phyloP scores from a whole-genome alignment of 2,797 vertebrate species.

The Melanotaenia nigrans region DNA sequence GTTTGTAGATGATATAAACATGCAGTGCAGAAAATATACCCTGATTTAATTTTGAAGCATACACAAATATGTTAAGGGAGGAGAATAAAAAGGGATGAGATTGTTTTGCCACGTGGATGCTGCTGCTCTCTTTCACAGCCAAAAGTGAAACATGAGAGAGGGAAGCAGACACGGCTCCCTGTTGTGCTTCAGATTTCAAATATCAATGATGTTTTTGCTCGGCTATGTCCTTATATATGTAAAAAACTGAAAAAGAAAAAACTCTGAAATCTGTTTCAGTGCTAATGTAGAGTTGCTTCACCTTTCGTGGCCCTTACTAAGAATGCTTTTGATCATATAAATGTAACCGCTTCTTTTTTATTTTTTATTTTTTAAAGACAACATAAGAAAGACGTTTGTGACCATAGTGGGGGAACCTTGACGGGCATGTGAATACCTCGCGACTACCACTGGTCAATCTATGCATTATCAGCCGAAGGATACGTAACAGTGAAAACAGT shows the following conservation, averaged over 20 bases:
- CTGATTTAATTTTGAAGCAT: slow-evolving; percentile 52
- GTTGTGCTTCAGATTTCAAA: slow-evolving; percentile 36
- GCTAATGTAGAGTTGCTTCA: slow-evolving; percentile 50
- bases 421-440: slow-evolving; percentile 77
- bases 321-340: slow-evolving; percentile 62
- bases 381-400: slow-evolving; percentile 38
- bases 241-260: slow-evolving; percentile 29
- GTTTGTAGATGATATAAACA: slow-evolving; percentile 79
- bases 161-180: slow-evolving; percentile 37
- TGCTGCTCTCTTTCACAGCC: slow-evolving; percentile 51
- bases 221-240: slow-evolving; percentile 49
- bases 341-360: slow-evolving; percentile 42
- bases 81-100: slow-evolving; percentile 3
- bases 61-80: slow-evolving; percentile 24
- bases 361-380: slow-evolving; percentile 14
- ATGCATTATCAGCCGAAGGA: slow-evolving; percentile 79
- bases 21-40: slow-evolving; percentile 65
- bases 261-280: slow-evolving; percentile 38
- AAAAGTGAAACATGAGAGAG: slow-evolving; percentile 24
- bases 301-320: slow-evolving; percentile 52
- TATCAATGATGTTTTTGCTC: slow-evolving; percentile 45
- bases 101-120: slow-evolving; percentile 19
- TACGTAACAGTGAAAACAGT: slow-evolving; percentile 40
- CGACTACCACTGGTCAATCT: slow-evolving; percentile 81
- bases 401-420: slow-evolving; percentile 43